Conservation (phyloP, 2,113 vertebrate genomes). For the Campylomormyrus numenius region DNA sequence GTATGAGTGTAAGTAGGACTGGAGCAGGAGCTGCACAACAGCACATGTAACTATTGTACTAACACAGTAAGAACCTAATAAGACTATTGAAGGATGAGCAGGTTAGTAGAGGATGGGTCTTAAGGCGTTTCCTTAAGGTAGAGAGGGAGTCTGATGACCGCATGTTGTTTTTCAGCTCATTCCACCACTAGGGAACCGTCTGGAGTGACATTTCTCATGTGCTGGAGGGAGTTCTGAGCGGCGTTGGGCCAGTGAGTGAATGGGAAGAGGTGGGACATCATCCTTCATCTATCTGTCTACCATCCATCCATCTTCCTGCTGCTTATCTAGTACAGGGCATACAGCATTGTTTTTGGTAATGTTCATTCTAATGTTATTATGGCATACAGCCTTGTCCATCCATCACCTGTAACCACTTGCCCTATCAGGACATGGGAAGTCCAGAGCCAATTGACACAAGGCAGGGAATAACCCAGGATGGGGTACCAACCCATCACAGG, state of each 20-base stretch:
- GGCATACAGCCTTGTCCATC: neutral
- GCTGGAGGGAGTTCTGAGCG: neutral
- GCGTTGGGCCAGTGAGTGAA: neutral
- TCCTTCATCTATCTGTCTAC: neutral
- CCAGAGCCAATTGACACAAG: neutral
- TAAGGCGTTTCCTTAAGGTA: neutral
- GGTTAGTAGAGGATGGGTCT: neutral
- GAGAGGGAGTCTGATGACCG: neutral
- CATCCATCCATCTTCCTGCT: neutral
- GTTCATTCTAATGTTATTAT: neutral
- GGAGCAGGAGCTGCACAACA: neutral
- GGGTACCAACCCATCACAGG: neutral
- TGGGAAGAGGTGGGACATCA: neutral
- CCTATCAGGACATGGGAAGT: neutral
- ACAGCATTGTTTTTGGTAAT: neutral
- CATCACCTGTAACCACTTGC: neutral
- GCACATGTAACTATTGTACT: neutral
- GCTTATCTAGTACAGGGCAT: neutral
- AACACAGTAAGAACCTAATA: neutral
- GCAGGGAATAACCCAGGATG: neutral
- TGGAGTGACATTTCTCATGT: neutral
- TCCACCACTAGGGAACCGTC: neutral
- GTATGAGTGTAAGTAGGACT: neutral
- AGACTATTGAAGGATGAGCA: neutral
- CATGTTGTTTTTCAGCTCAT: neutral